Evolutionary conservation across 2,888 invertebrate species (phyloP).

Genomic region (Lucinisca nassula): DNA sequence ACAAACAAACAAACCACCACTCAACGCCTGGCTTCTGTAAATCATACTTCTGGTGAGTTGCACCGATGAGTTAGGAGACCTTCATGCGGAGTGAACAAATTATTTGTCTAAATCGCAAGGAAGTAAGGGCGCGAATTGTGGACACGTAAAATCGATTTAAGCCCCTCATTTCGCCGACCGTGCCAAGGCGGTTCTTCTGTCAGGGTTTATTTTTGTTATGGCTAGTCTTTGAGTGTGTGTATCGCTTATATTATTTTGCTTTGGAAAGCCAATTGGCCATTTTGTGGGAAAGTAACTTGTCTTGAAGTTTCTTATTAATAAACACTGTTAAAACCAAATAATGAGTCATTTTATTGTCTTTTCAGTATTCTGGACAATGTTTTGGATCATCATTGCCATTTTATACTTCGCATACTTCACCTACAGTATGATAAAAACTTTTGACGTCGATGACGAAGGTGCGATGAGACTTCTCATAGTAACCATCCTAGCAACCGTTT

Average conservation of each 20-base stretch:
- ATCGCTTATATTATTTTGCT: no score
- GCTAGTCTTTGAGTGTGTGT: no score
- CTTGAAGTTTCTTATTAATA: background rate
- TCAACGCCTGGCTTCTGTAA: background rate
- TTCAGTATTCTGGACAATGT: slow-evolving; percentile 26
- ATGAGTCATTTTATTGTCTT: background rate
- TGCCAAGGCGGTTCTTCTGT: no score
- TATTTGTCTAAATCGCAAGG: no score
- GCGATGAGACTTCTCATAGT: slow-evolving; percentile 81
- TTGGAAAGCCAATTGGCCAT: no score
- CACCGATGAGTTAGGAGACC: no score
- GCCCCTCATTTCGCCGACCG: no score
- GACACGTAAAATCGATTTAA: background rate
- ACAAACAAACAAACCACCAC: no score
- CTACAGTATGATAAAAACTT: slow-evolving; percentile 79
- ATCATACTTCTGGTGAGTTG: background rate
- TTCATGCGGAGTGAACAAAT: no score
- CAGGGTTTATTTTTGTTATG: no score
- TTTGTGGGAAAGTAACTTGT: background rate
- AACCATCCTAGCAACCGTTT: slow-evolving; percentile 70
- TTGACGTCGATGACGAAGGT: slow-evolving; percentile 77
- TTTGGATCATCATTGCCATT: slow-evolving; percentile 40
- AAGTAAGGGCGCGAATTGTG: no score
- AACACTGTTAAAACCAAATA: background rate
- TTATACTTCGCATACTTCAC: slow-evolving; percentile 81